A percentile compares a stretch with the other conserved stretches of the same genome.
Conservation (phyloP, 1,140 invertebrate genomes). For the Metopolophium dirhodum region DNA sequence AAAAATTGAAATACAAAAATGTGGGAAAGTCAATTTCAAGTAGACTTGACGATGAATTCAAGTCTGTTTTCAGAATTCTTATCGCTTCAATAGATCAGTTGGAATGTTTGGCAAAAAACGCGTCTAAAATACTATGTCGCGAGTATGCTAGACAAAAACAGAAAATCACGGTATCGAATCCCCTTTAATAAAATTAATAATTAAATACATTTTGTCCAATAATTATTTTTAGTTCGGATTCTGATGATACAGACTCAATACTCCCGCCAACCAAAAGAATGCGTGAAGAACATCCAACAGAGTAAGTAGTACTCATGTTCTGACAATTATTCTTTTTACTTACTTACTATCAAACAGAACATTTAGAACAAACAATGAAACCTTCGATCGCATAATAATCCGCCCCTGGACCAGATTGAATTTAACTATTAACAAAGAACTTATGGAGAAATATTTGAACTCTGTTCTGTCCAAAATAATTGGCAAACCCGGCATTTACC, state of each 20-base stretch:
- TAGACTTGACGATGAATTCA: too few relatives aligned
- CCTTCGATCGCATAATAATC: conserved; percentile 36
- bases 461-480: conserved; percentile 71
- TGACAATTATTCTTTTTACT: not conserved
- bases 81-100: too few relatives aligned
- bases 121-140: too few relatives aligned
- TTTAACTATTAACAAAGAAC: conserved; percentile 73
- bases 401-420: conserved; percentile 79
- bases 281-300: not conserved
- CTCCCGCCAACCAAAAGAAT: not conserved
- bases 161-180: too few relatives aligned
- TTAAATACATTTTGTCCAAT: not conserved
- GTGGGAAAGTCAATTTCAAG: too few relatives aligned
- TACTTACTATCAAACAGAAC: not conserved
- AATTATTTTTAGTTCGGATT: not conserved
- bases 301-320: not conserved
- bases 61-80: too few relatives aligned
- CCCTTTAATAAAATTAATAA: not conserved
- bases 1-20: too few relatives aligned
- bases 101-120: too few relatives aligned
- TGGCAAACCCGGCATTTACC: conserved; percentile 66
- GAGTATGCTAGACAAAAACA: too few relatives aligned
- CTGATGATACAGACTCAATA: not conserved
- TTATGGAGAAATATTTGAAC: conserved; percentile 74
- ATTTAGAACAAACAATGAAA: not conserved